Evolutionary conservation across 2,888 invertebrate genomes (phyloP), one percentile per base, ranked within the genome.

Genomic region (Timema podura): DNA sequence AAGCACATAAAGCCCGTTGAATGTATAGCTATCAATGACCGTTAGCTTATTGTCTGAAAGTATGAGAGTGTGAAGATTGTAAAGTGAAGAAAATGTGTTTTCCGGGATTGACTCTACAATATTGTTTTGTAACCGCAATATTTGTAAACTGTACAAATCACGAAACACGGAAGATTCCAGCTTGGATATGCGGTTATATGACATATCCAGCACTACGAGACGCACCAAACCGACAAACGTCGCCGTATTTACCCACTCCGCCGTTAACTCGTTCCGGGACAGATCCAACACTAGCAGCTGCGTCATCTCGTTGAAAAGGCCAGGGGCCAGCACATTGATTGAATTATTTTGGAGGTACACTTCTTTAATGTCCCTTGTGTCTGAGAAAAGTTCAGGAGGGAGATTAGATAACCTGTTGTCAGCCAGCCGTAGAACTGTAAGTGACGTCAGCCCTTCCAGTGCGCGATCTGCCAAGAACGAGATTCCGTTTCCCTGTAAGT

Each of bases 341-440:
- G 91, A 89, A 81, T 94, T 94, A 80, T 93, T 93, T 78, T 90
- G 89, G 70, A 93, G 82, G 80, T 92, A 91, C 78, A 93, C 88
- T 82, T 93, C 92, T 80, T 90, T 89, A 64, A 93, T 83, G 74
- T 91, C 90, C 76, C 89, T 86, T 51, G 91, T 88, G 78, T 92
- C 92, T 77, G 89, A 85, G 79, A 95, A 92, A 69, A 95, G 83
- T 80, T 92, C 91, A 3, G 92, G 91, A 44, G 94, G 93, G 74
- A 95, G 84, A 78, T 89, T 91, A 72, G 88, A 87, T 74, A 95
- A 85, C 76, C 89, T 88, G 81, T 95, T 95, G 80, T 92, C 90
- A 68, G 92, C 89, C 71, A 95, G 84, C 80, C 91, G 89, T 70
- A 95, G 83, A 68, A 91, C 87, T 74, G 88, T 88, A 74, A 95